These are phyloP conservation scores for Atractosteus spatula DNA, from an alignment of 2,113 vertebrate genomes.

Conservation along the genomic window DNA sequence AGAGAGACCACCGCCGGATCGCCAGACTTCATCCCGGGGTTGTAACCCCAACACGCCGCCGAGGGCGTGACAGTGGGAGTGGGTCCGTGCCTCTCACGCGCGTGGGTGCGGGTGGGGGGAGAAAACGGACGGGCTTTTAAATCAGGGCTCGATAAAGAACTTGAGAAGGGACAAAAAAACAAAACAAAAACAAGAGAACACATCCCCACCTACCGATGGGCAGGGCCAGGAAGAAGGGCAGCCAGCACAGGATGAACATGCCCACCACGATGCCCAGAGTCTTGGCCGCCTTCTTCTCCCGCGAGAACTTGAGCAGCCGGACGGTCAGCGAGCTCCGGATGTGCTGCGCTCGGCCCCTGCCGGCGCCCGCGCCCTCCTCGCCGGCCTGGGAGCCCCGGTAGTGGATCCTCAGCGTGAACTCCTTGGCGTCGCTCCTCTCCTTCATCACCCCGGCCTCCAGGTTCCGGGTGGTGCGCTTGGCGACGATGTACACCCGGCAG, in stretches of 20 bases:
- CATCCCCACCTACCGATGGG: conserved; percentile 79
- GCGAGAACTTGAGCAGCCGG: conserved; percentile 89
- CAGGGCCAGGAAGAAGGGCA: conserved; percentile 90
- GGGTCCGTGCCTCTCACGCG: too few species aligned
- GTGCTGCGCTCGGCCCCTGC: conserved; percentile 76
- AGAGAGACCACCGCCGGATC: too few species aligned
- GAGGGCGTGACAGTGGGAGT: too few species aligned
- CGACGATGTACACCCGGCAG: conserved; percentile 89
- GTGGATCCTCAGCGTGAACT: conserved; percentile 91
- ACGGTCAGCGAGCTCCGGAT: conserved; percentile 84
- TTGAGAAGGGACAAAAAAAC: too few species aligned
- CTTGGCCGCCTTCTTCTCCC: conserved; percentile 94
- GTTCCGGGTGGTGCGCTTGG: conserved; percentile 93
- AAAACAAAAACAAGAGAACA: background rate
- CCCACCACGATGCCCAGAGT: conserved; percentile 91
- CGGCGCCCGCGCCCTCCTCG: conserved; percentile 67
- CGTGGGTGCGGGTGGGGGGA: too few species aligned
- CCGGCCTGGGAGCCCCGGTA: conserved; percentile 78
- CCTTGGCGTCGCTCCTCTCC: conserved; percentile 88
- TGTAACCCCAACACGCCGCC: too few species aligned
- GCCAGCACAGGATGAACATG: conserved; percentile 92
- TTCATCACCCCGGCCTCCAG: conserved; percentile 93
- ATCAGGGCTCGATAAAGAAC: too few species aligned
- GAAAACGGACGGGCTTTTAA: too few species aligned
- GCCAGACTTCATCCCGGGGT: too few species aligned